Conservation (phyloP, 2,888 invertebrate species). For the Lamproptera curius region DNA sequence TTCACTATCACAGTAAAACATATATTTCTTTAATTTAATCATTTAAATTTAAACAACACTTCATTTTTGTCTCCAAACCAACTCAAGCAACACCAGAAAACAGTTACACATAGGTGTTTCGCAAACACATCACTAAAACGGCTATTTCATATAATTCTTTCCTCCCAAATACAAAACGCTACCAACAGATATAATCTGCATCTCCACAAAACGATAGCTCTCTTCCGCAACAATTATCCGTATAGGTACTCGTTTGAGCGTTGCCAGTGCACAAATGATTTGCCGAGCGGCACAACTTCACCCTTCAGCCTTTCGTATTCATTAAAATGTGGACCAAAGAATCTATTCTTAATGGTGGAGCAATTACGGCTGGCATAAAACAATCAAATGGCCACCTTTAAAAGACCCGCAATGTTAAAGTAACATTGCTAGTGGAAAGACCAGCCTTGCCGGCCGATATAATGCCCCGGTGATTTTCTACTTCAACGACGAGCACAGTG, state of each 20-base stretch:
- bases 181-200: too few species aligned
- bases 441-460: conserved; percentile 19
- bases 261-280: conserved; percentile 18
- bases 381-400: conserved; percentile 24
- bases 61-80: too few species aligned
- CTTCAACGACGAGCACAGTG: conserved; percentile 36
- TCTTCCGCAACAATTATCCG: conserved; percentile 11
- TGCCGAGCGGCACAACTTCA: conserved; percentile 4
- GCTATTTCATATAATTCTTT: too few species aligned
- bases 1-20: too few species aligned
- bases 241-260: conserved; percentile 14
- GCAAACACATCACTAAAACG: too few species aligned
- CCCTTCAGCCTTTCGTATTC: conserved; percentile 17
- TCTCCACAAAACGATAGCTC: conserved; percentile 8
- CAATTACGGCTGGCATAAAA: conserved; percentile 38
- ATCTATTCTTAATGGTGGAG: conserved; percentile 34
- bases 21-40: too few species aligned
- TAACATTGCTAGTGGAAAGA: not conserved
- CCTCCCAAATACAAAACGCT: too few species aligned
- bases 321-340: conserved; percentile 39
- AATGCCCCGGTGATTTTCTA: conserved; percentile 41
- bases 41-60: too few species aligned
- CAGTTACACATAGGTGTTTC: too few species aligned
- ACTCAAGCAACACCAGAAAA: too few species aligned
- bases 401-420: not conserved